phyloP scores from a whole-genome alignment of 2,797 vertebrate genomes.

The Hippoglossus hippoglossus region DNA sequence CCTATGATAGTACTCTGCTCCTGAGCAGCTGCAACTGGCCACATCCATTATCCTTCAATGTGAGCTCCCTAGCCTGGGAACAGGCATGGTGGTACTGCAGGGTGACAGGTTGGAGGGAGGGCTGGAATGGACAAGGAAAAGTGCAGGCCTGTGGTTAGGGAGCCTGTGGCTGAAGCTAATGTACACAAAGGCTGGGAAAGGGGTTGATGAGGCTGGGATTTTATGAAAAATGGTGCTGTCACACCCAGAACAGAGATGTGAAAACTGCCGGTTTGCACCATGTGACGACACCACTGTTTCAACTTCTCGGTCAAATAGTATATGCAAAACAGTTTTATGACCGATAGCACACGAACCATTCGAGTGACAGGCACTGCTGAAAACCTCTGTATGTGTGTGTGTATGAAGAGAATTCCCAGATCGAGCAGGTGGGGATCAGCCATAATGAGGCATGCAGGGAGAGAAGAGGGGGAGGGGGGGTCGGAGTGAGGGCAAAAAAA shows the following conservation, averaged over 20 bases:
- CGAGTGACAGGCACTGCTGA: slow-evolving; percentile 69
- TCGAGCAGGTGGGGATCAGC: slow-evolving; percentile 77
- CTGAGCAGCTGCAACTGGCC: slow-evolving; percentile 79
- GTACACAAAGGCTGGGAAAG: slow-evolving; percentile 42
- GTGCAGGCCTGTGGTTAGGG: slow-evolving; percentile 44
- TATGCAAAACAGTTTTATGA: slow-evolving; percentile 80
- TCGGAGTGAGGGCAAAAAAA: slow-evolving; percentile 30
- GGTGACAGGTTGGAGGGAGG: slow-evolving; percentile 51
- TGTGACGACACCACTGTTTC: slow-evolving; percentile 75
- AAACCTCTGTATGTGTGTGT: slow-evolving; percentile 63
- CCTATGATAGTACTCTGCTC: slow-evolving; percentile 81
- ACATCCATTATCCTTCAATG: slow-evolving; percentile 82
- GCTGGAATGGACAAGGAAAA: slow-evolving; percentile 54
- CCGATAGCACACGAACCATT: slow-evolving; percentile 75
- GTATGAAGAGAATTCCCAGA: slow-evolving; percentile 59
- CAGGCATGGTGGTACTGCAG: slow-evolving; percentile 38
- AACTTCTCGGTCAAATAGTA: slow-evolving; percentile 69
- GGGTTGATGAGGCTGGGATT: slow-evolving; percentile 29
- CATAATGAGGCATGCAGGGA: slow-evolving; percentile 78
- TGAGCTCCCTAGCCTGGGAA: slow-evolving; percentile 59
- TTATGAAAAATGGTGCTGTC: slow-evolving; percentile 52
- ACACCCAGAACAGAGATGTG: slow-evolving; percentile 56
- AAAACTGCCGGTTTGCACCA: slow-evolving; percentile 65
- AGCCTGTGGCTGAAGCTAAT: slow-evolving; percentile 35
- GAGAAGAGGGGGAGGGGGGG: slow-evolving; percentile 31